These are phyloP conservation scores for Lepilemur ruficaudatus DNA, from an alignment of 2,797 vertebrate genomes.

Conservation along the genomic window DNA sequence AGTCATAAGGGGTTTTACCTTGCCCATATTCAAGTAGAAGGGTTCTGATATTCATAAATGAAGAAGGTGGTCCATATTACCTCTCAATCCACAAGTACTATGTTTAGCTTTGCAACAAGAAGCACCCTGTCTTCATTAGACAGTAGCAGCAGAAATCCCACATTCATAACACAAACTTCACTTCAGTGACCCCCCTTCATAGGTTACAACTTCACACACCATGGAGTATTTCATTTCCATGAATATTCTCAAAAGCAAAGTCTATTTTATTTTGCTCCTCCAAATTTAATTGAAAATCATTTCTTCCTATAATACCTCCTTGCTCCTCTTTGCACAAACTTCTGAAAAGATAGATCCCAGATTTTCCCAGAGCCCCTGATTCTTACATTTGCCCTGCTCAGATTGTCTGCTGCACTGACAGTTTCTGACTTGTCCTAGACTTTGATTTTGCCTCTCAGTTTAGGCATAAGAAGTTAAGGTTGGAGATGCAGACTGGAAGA, in stretches of 20 bases:
- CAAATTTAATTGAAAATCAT: neutral
- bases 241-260: neutral
- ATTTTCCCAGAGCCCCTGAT: neutral
- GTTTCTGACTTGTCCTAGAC: neutral
- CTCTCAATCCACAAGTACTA: neutral
- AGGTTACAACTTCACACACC: neutral
- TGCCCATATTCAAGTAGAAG: neutral
- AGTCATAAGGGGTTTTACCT: neutral
- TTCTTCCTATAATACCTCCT: neutral
- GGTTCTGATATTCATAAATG: neutral
- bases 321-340: neutral
- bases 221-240: neutral
- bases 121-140: neutral
- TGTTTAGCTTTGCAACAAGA: neutral
- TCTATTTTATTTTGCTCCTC: neutral
- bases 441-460: neutral
- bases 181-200: neutral
- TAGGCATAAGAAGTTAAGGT: neutral
- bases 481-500: neutral
- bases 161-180: neutral
- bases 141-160: neutral
- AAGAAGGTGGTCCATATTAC: neutral
- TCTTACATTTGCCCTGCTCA: neutral
- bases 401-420: neutral
- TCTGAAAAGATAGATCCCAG: neutral